phyloP scores from a whole-genome alignment of 2,113 vertebrate species.

The Leptosomus discolor region DNA sequence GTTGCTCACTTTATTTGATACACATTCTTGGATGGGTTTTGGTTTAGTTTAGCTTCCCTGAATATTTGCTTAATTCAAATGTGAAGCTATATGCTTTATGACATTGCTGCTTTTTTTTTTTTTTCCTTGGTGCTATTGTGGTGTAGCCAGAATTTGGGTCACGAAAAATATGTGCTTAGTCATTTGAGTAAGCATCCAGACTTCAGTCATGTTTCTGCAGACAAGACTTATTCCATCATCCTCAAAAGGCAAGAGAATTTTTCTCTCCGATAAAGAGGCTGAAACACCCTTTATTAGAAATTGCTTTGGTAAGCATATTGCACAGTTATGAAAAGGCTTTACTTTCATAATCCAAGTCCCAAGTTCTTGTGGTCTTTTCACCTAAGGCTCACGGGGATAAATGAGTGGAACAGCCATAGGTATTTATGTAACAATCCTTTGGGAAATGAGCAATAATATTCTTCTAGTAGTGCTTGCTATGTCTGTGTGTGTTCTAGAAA shows the following conservation, averaged over 20 bases:
- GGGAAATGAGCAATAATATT: neutral
- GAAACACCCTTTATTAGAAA: neutral
- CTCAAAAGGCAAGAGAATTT: neutral
- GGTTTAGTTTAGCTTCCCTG: neutral
- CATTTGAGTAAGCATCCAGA: neutral
- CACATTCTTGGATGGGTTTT: neutral
- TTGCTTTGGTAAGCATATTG: neutral
- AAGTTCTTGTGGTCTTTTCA: neutral
- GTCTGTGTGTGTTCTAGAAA: neutral
- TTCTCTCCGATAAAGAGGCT: neutral
- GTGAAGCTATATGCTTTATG: neutral
- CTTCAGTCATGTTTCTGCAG: neutral
- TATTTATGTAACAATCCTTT: neutral
- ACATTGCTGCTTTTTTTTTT: neutral
- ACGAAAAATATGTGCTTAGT: neutral
- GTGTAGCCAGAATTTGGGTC: neutral
- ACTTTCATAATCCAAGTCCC: neutral
- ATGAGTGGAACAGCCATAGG: neutral
- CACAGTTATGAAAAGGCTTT: neutral
- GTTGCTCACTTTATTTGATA: neutral
- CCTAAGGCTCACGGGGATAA: neutral
- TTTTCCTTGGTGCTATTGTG: neutral
- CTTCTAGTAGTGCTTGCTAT: neutral
- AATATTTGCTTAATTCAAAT: neutral
- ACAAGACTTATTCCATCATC: neutral